These are phyloP conservation scores for Apodemia duryi DNA, from an alignment of 2,888 invertebrate species.

Conservation along the genomic window DNA sequence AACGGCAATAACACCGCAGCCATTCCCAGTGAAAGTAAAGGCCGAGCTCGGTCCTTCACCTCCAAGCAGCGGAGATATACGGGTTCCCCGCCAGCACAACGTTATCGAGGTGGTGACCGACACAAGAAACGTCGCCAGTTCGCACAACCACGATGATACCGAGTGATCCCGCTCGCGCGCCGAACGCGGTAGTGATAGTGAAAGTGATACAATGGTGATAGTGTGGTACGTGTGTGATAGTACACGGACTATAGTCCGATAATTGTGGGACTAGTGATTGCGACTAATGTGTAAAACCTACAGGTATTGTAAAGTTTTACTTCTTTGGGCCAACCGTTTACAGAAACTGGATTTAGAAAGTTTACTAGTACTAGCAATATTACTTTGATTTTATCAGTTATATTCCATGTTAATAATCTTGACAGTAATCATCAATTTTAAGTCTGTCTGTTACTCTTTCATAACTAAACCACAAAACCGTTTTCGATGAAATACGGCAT, in stretches of 20 bases:
- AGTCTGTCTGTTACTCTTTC: too few species aligned
- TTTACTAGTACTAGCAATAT: too few species aligned
- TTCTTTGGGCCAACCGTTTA: background rate
- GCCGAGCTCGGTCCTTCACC: slow-evolving; percentile 43
- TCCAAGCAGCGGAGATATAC: slow-evolving; percentile 50
- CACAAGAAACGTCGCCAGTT: slow-evolving; percentile 52
- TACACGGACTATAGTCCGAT: background rate
- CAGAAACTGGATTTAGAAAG: too few species aligned
- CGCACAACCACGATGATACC: slow-evolving; percentile 49
- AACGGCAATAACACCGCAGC: slow-evolving; percentile 34
- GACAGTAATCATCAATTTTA: too few species aligned
- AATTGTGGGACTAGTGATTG: background rate
- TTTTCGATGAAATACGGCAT: too few species aligned
- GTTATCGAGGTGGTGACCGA: slow-evolving; percentile 33
- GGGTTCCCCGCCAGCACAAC: slow-evolving; percentile 34
- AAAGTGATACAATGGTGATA: background rate
- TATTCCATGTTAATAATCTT: too few species aligned
- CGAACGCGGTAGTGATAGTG: slow-evolving; percentile 18
- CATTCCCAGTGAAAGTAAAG: slow-evolving; percentile 26
- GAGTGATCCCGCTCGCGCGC: slow-evolving; percentile 23
- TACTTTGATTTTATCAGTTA: too few species aligned
- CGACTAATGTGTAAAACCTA: too few species aligned
- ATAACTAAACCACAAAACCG: too few species aligned
- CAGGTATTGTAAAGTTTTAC: background rate
- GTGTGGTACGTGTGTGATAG: background rate